Percentiles rank a stretch among this genome's conserved stretches.
Conservation (phyloP, 2,888 invertebrate species). For the Apodemia duryi region DNA sequence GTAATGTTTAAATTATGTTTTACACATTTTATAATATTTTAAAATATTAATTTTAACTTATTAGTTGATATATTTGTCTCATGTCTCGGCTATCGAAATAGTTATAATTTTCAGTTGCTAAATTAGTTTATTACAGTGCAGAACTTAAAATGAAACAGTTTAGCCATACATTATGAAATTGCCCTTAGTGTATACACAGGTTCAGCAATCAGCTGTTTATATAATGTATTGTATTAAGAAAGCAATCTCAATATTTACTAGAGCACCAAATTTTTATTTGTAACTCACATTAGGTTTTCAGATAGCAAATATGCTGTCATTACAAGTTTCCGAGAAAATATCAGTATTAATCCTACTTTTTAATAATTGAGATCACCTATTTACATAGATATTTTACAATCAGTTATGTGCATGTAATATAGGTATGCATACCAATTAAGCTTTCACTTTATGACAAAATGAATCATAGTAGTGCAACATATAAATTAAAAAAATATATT, state of each 20-base stretch:
- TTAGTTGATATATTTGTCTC: too few relatives aligned
- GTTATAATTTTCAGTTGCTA: too few relatives aligned
- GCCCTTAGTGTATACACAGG: neutral
- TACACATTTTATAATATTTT: too few relatives aligned
- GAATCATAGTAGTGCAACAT: conserved; percentile 36
- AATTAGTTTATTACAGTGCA: too few relatives aligned
- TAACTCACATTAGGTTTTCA: neutral
- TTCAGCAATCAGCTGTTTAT: neutral
- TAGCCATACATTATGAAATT: neutral
- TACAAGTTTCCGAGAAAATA: conserved; percentile 15
- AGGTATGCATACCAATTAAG: conserved; percentile 42
- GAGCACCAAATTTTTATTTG: conserved; percentile 22
- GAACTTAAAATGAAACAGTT: too few relatives aligned
- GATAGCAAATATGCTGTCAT: neutral
- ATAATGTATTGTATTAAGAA: neutral
- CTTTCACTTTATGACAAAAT: conserved; percentile 57
- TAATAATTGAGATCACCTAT: conserved; percentile 35
- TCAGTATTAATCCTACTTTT: conserved; percentile 24
- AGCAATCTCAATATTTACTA: neutral
- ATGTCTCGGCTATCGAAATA: too few relatives aligned
- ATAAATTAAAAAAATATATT: too few relatives aligned
- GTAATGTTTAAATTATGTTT: too few relatives aligned
- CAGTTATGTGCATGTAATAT: conserved; percentile 50
- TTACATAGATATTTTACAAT: conserved; percentile 43
- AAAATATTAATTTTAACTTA: too few relatives aligned